Evolutionary conservation across 92 coral and sea anemone genomes (phyloP).

Genomic region (Muricea muricata): DNA sequence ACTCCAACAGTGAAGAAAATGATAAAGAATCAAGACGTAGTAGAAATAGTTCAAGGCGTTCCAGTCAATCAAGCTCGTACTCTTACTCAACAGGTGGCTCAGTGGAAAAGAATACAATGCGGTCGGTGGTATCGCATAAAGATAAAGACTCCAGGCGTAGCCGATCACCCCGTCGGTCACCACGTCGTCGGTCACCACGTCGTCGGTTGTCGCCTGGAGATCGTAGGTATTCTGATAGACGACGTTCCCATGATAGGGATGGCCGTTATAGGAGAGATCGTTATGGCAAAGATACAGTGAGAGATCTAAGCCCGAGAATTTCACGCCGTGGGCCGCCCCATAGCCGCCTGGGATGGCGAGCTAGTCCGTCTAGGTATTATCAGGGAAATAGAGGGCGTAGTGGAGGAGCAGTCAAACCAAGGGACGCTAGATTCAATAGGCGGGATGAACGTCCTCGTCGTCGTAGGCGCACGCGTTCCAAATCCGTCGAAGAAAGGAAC

Average conservation of each 20-base stretch:
- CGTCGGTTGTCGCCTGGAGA: conserved; percentile 17
- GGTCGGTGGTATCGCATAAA: conserved; percentile 35
- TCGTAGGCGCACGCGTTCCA: conserved; percentile 17
- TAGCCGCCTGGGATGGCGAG: conserved; percentile 3
- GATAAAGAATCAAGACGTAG: not conserved
- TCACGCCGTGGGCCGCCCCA: conserved; percentile 33
- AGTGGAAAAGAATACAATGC: conserved; percentile 21
- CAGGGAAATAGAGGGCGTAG: conserved; percentile 22
- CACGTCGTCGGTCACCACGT: conserved; percentile 1
- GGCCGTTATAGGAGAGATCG: not conserved
- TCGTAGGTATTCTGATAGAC: conserved; percentile 31
- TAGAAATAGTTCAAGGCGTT: conserved; percentile 17
- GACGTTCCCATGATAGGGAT: conserved; percentile 17
- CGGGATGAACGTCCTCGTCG: conserved; percentile 1
- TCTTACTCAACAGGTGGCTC: conserved; percentile 41
- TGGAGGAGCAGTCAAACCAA: conserved; percentile 1
- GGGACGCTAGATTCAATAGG: not conserved
- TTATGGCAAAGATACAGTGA: not conserved
- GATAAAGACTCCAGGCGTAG: not conserved
- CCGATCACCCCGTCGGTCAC: conserved; percentile 7
- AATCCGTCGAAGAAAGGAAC: not conserved
- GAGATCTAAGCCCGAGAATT: not conserved
- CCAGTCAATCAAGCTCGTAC: conserved; percentile 29
- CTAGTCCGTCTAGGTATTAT: conserved; percentile 14
- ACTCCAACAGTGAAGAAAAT: conserved; percentile 22